These are phyloP conservation scores for Plagiodera versicolora DNA, from an alignment of 2,888 invertebrate genomes.

Conservation along the genomic window DNA sequence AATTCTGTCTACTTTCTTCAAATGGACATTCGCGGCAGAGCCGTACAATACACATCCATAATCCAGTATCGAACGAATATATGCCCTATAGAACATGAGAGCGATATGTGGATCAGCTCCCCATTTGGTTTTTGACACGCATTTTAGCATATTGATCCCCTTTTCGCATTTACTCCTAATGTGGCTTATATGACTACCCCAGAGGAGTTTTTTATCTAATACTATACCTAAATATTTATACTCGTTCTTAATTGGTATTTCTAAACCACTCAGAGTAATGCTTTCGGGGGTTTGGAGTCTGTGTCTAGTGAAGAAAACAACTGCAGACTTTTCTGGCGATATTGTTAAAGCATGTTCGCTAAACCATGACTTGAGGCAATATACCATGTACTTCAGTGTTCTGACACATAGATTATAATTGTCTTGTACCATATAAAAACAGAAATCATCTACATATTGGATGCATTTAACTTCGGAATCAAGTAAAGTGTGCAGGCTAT, in stretches of 20 bases:
- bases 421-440: background rate
- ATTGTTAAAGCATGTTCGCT: background rate
- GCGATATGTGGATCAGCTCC: slow-evolving; percentile 9
- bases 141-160: slow-evolving; percentile 5
- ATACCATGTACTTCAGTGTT: background rate
- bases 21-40: background rate
- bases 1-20: background rate
- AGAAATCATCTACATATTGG: slow-evolving; percentile 1
- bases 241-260: background rate
- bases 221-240: slow-evolving; percentile 4
- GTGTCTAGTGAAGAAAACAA: background rate
- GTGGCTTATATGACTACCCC: slow-evolving; percentile 1
- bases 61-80: slow-evolving; percentile 3
- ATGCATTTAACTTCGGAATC: slow-evolving; percentile 2
- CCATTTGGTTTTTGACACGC: slow-evolving; percentile 5
- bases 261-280: background rate
- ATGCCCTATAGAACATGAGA: slow-evolving; percentile 2
- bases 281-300: background rate
- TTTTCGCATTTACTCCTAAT: slow-evolving; percentile 8
- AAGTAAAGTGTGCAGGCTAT: slow-evolving; percentile 1
- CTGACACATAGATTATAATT: background rate
- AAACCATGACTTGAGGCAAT: background rate
- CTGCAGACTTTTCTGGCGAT: slow-evolving; percentile 3
- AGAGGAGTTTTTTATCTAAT: slow-evolving; percentile 4
- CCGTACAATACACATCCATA: slow-evolving; percentile 5